Percentiles rank a stretch among this genome's conserved stretches.
These are phyloP conservation scores for Stenoptilia bipunctidactyla DNA, from an alignment of 2,888 invertebrate genomes.

Conservation along the genomic window DNA sequence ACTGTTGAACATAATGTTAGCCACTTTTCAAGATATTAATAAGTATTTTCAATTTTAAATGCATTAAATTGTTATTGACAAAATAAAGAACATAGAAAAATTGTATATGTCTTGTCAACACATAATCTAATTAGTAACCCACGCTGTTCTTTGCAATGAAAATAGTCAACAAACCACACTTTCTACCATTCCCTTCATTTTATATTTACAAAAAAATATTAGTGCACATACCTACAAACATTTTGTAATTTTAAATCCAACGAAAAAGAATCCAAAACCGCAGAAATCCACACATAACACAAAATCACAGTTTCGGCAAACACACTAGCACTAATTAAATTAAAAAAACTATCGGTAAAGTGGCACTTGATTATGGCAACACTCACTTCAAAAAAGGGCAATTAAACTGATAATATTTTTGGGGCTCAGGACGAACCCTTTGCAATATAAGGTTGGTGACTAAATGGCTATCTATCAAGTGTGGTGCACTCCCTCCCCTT, in stretches of 20 bases:
- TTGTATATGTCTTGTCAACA: no score
- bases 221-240: neutral
- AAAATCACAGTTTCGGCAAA: constrained; percentile 49
- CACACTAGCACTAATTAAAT: constrained; percentile 60
- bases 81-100: no score
- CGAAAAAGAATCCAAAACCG: constrained; percentile 22
- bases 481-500: constrained; percentile 56
- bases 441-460: constrained; percentile 47
- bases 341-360: constrained; percentile 38
- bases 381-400: constrained; percentile 21
- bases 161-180: no score
- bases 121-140: no score
- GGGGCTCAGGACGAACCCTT: constrained; percentile 40
- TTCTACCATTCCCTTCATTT: no score
- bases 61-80: no score
- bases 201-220: neutral
- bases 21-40: no score
- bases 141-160: no score
- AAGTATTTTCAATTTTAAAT: no score
- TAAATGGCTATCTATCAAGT: constrained; percentile 56
- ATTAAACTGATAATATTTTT: constrained; percentile 16
- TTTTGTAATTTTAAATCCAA: neutral
- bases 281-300: constrained; percentile 34
- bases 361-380: constrained; percentile 42
- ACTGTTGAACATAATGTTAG: no score